Evolutionary conservation across 2,888 invertebrate species (phyloP).

Genomic region (Philaethria dido): DNA sequence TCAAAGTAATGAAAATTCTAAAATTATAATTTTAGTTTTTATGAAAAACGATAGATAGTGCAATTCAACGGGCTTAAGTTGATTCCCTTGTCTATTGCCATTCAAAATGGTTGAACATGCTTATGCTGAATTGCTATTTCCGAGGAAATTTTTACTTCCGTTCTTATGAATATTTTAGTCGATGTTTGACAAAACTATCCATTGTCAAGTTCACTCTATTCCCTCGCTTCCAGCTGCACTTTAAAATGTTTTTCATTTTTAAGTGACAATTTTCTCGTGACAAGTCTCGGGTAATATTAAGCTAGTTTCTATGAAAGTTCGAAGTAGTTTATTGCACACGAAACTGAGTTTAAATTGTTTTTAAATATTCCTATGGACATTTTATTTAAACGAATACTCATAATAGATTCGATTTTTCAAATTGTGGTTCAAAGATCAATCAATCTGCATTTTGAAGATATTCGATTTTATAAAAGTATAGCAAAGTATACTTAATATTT

Average conservation of each 20-base stretch:
- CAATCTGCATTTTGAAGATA: background rate
- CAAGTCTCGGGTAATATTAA: background rate
- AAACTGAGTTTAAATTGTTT: background rate
- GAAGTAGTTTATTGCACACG: background rate
- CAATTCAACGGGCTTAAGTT: background rate
- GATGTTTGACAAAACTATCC: constrained; percentile 17
- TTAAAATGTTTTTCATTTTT: constrained; percentile 8
- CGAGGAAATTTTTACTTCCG: background rate
- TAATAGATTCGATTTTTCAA: too few species aligned
- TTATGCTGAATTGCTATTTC: background rate
- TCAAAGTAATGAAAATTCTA: too few species aligned
- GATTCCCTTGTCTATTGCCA: background rate
- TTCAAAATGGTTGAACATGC: background rate
- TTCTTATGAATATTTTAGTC: constrained; percentile 9
- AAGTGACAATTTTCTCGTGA: background rate
- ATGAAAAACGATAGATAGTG: background rate
- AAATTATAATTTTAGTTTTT: background rate
- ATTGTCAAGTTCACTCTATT: constrained; percentile 5
- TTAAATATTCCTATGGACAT: background rate
- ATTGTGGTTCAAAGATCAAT: background rate
- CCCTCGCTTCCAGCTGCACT: constrained; percentile 3
- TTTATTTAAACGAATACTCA: background rate
- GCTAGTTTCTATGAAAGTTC: background rate
- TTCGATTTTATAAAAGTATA: background rate
- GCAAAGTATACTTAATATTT: background rate